phyloP scores from a whole-genome alignment of 2,113 vertebrate genomes.

The Psilopsiagon aurifrons region DNA sequence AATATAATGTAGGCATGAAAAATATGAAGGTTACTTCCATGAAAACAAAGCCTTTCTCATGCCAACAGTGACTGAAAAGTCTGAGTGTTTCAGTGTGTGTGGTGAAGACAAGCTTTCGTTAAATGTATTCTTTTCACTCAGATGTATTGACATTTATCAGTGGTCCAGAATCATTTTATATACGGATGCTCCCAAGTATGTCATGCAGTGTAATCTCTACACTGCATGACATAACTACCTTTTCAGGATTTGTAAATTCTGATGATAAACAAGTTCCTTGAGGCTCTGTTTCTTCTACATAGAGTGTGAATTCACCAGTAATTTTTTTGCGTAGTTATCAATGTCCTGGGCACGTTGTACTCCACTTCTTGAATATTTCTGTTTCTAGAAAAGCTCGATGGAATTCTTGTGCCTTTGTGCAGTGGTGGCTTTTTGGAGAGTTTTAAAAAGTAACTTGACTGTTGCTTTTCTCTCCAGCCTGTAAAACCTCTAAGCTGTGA shows the following conservation, averaged over 20 bases:
- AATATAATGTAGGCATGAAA: not conserved
- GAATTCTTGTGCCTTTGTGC: not conserved
- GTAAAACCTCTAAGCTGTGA: constrained; percentile 2
- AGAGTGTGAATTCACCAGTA: not conserved
- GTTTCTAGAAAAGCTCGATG: not conserved
- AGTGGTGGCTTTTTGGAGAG: not conserved
- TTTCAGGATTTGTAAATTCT: not conserved
- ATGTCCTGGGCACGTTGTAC: not conserved
- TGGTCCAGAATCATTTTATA: not conserved
- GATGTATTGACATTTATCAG: not conserved
- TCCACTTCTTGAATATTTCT: not conserved
- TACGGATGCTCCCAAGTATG: not conserved
- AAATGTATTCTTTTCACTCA: not conserved
- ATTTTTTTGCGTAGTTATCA: not conserved
- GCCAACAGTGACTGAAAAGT: not conserved
- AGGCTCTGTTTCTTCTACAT: not conserved
- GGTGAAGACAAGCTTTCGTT: not conserved
- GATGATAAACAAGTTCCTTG: not conserved
- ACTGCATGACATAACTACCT: too few relatives aligned
- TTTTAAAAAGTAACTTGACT: constrained; percentile 7
- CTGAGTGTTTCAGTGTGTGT: not conserved
- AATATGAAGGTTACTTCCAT: not conserved
- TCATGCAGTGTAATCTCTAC: not conserved
- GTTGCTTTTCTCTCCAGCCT: not conserved
- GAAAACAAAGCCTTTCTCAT: not conserved